These are phyloP conservation scores for Tetraneura akinire DNA, from an alignment of 1,140 invertebrate species.

Conservation along the genomic window DNA sequence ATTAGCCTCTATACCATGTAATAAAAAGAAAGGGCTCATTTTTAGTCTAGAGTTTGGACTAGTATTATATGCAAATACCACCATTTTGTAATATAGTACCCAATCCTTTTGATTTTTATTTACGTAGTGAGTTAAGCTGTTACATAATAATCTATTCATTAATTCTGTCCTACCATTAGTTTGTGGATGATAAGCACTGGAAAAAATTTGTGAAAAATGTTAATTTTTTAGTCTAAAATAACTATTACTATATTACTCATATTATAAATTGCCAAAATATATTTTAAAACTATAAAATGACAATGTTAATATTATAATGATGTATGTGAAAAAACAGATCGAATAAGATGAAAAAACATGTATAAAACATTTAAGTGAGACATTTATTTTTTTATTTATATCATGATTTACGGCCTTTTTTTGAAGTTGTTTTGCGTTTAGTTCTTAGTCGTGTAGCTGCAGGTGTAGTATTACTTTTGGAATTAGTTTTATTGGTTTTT, in stretches of 20 bases:
- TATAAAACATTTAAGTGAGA: background rate
- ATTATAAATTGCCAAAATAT: conserved; percentile 5
- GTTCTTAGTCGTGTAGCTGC: conserved; percentile 19
- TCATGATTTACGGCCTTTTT: conserved; percentile 49
- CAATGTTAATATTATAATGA: conserved; percentile 18
- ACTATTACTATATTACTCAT: background rate
- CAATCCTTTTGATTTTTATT: too few species aligned
- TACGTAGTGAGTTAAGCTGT: too few species aligned
- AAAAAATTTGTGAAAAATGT: too few species aligned
- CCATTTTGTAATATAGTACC: too few species aligned
- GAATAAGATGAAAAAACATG: background rate
- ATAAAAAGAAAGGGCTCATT: too few species aligned
- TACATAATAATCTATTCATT: too few species aligned
- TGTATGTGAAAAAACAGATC: background rate
- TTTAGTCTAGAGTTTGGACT: too few species aligned
- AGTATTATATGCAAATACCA: too few species aligned
- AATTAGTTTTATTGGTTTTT: conserved; percentile 42
- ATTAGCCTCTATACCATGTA: too few species aligned
- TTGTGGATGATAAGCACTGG: too few species aligned
- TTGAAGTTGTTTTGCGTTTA: conserved; percentile 36
- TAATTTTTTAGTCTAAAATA: background rate
- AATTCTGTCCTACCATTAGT: too few species aligned
- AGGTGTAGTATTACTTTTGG: conserved; percentile 28
- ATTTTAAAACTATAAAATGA: conserved; percentile 16
- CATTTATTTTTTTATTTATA: conserved; percentile 14